A percentile compares a stretch with the other conserved stretches of the same genome.
Conservation (phyloP, 2,888 invertebrate species). For the Thysanoteuthis rhombus region DNA sequence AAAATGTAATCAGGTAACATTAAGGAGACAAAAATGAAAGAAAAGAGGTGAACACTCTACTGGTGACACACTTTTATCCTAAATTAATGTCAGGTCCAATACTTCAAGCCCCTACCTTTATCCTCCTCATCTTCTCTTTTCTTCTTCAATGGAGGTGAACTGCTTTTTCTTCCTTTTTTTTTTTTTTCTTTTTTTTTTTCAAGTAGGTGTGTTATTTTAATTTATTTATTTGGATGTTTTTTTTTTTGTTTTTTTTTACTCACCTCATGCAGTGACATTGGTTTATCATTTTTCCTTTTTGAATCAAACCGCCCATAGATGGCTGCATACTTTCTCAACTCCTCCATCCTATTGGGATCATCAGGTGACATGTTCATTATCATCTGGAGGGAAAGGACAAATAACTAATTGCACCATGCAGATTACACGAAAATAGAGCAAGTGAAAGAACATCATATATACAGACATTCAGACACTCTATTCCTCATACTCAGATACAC, state of each 20-base stretch:
- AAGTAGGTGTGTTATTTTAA: not conserved
- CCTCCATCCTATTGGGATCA: slow-evolving; percentile 86
- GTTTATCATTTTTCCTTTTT: slow-evolving; percentile 94
- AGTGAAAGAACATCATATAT: slow-evolving; percentile 2
- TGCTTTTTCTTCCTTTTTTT: not conserved
- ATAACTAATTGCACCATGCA: not conserved
- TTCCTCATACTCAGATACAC: not conserved
- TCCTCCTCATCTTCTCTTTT: too few relatives aligned
- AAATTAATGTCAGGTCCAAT: not conserved
- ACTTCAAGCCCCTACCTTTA: not conserved
- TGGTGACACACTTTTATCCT: not conserved
- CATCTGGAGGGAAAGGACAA: slow-evolving; percentile 70
- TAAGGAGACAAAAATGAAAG: not conserved
- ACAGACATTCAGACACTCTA: not conserved
- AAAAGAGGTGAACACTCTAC: not conserved
- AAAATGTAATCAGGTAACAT: not conserved
- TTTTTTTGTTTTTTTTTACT: slow-evolving; percentile 37
- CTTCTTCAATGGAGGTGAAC: not conserved
- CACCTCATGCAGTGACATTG: slow-evolving; percentile 94
- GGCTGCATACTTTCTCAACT: slow-evolving; percentile 83
- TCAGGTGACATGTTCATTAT: slow-evolving; percentile 90
- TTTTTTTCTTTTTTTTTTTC: not conserved
- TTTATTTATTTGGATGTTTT: too few relatives aligned
- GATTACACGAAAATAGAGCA: not conserved
- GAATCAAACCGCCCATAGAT: slow-evolving; percentile 98